Base-by-base conservation (phyloP, 1,140 invertebrate genomes). In the Oncopeltus fasciatus region DNA sequence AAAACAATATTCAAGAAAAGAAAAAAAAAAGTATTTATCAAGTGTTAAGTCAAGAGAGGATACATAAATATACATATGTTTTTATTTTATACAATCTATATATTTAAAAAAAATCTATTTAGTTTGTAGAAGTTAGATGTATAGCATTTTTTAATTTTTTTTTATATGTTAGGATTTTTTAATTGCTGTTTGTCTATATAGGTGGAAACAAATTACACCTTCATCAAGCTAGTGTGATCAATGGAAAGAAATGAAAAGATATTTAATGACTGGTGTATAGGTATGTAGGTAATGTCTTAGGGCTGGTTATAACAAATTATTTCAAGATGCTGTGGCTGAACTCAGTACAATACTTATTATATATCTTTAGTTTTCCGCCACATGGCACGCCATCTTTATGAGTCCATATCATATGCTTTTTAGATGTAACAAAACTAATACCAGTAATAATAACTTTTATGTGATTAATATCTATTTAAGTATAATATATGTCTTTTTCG, bases 361-460 rank as follows among this genome's bases (percentile, higher is more conserved):
- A 14, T 59, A 33, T 43, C 38, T 59, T 59, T 59, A 26, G 28
- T 58, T 58, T 26, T 58, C 56, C 20, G 31, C 21, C 57, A 44
- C 14, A 21, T 43, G 57, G 31, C 31, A 53, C 49, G 49, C 49
- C 49, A 53, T 53, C 49, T 53, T 53, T 53, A 12, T 33, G 26
- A 61, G 59, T 61, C 61, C 61, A 62, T 62, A 62, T 62, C 61
- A 62, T 28, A 61, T 61, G 61, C 61, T 62, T 62, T 62, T 53
- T 62, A 62, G 61, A 27, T 29, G 60, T 62, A 62, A 62, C 60
- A 61, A 59, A 51, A 61, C 29, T 57, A 51, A 57, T 56, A 62
- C 60, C 60, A 62, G 51, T 62, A 43, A 62, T 44, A 44, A 61
- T 61, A 62, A 33, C 53, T 57, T 61, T 28, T 62, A 62, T 62